These are phyloP conservation scores for Myrmophylax atrothorax DNA, from an alignment of 2,113 vertebrate genomes.

Conservation along the genomic window DNA sequence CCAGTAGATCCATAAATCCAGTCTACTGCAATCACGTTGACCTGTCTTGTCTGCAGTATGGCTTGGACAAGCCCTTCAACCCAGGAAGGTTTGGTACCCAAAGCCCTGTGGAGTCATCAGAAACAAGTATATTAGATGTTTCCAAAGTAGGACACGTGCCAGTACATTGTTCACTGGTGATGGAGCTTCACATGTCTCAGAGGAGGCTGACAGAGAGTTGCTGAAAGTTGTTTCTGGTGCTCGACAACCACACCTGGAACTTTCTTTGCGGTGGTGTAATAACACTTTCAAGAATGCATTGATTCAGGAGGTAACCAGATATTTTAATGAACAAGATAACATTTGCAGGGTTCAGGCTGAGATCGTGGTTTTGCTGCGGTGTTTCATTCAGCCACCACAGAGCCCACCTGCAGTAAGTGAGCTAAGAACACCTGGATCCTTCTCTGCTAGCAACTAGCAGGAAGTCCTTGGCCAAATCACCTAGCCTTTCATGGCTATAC, in stretches of 20 bases:
- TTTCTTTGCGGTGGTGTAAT: background rate
- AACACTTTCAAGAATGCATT: background rate
- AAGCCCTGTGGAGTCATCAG: constrained; percentile 70
- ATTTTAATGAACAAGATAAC: background rate
- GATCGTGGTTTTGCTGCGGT: background rate
- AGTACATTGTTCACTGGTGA: background rate
- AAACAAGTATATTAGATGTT: background rate
- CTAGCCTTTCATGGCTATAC: background rate
- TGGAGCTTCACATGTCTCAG: background rate
- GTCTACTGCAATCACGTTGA: constrained; percentile 90
- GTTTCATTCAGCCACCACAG: background rate
- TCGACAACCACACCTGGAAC: background rate
- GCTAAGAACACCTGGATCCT: background rate
- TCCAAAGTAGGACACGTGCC: background rate
- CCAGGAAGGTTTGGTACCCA: constrained; percentile 92
- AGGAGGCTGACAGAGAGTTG: background rate
- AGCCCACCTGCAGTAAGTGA: background rate
- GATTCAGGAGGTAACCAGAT: background rate
- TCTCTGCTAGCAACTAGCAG: background rate
- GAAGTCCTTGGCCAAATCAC: background rate
- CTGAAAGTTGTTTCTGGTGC: background rate
- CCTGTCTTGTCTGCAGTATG: constrained; percentile 74
- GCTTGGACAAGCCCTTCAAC: constrained; percentile 76
- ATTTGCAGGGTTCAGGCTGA: background rate
- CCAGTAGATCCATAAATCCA: constrained; percentile 88